Base-by-base conservation (phyloP, 2,888 invertebrate genomes). In the Cylloceria caligata region DNA sequence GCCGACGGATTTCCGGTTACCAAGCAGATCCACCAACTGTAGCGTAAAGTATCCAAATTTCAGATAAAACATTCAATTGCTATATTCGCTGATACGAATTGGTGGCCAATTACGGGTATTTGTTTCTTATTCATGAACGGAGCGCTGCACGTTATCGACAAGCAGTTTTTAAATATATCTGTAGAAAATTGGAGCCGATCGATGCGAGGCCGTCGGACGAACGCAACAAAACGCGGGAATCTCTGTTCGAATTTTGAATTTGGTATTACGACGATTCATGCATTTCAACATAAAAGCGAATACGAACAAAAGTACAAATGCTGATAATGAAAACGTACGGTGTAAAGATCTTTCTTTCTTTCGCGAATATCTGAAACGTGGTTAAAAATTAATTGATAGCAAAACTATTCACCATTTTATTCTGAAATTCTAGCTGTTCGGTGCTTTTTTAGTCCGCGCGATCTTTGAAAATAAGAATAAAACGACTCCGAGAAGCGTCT, bases 1-100 rank as follows among this genome's bases (percentile, higher is more conserved):
- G 39, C 13, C 45, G 39, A 72, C 79, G 64, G 45, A 73, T 47
- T 65, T 79, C 79, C 79, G 75, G 67, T 75, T 16, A 39, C 36
- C 19, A 34, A 45, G 47, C 47, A 65, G 47, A 24, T 7, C 3
- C 30, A 21, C 49, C 68, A 68, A 68, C 52, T 4, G n/a, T 3
- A 4, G 1, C 6, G 36, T 11, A n/a, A 11, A 55, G 57, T 45
- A 60, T 27, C 45, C 57, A 52, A 24, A 42, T 21, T 42, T 39
- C 13, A 9, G 11, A 55, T 49, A n/a, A n/a, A 5, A 16, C 47
- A 9, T 1, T 2, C 9, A 21, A 19, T 49, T 49, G 9, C 0
- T 13, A 3, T 2, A 1, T 57, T 27, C 6, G n/a, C 5, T 7
- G 34, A 19, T 11, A 3, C 9, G 0, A 19, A 34, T 16, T n/a